Percentiles rank a stretch among this genome's conserved stretches.
phyloP scores from a whole-genome alignment of 2,113 vertebrate genomes.

The Muntiacus reevesi region DNA sequence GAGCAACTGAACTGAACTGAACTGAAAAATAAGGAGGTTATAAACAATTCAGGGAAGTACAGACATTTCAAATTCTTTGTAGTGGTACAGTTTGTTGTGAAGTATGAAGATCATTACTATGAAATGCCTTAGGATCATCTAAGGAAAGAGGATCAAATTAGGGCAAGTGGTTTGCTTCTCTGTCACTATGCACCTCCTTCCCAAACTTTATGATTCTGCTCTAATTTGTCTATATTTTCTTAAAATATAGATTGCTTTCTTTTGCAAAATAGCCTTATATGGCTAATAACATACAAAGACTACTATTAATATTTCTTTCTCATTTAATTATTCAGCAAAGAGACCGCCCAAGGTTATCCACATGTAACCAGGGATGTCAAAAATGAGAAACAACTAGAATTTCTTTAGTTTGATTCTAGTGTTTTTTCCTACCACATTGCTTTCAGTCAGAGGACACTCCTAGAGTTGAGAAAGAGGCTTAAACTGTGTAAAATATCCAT shows the following conservation, averaged over 20 bases:
- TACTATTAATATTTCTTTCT: not conserved
- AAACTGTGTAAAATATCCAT: not conserved
- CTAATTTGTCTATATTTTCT: not conserved
- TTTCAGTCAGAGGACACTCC: not conserved
- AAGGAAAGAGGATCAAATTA: not conserved
- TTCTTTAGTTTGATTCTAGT: not conserved
- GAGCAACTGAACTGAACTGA: not conserved
- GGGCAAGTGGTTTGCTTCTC: not conserved
- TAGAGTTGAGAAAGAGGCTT: not conserved
- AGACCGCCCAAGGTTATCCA: not conserved
- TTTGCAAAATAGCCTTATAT: not conserved
- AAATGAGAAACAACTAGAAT: not conserved
- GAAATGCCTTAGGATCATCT: not conserved
- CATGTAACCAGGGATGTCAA: not conserved
- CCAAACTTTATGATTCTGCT: not conserved
- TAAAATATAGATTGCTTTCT: not conserved
- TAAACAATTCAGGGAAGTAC: not conserved
- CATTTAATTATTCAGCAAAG: not conserved
- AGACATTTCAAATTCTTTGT: not conserved
- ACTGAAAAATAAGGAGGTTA: not conserved
- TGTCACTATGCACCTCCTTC: not conserved
- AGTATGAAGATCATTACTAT: not conserved
- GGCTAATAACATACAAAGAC: not conserved
- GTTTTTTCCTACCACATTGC: not conserved
- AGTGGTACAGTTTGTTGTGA: not conserved